Evolutionary conservation across 1,140 invertebrate genomes (phyloP), one percentile per base, ranked within the genome.

Genomic region (Elysia chlorotica): DNA sequence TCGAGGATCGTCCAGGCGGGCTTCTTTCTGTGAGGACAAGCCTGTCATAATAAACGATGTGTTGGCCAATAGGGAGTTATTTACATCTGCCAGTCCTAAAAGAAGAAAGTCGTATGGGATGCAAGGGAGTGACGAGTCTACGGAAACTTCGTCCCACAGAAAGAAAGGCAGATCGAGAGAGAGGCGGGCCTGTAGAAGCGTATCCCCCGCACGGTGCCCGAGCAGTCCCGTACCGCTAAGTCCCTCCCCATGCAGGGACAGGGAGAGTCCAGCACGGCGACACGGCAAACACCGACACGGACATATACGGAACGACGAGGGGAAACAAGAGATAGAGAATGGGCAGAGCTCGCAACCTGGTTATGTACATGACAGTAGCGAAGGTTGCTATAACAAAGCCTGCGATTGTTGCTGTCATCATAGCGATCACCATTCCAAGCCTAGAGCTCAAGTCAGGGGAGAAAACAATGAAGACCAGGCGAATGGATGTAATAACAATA

Each of bases 11-110:
- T n/a, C n/a, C n/a, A 53, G 48, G 25, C 30, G 65, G 56, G 65
- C 65, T 54, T 53, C 65, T 2, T 48, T 54, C 56, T 53, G 41
- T 2, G 65, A 67, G 25, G 63, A 23, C 6, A 38, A 63, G 33
- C 33, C n/a, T 21, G 31, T 54, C 0, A 62, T 35, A 33, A 57
- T 48, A 37, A 66, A 71, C 48, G 67, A 74, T 1, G 63, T 61
- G 17, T 56, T 54, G n/a, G 48, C 62, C 35, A 38, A 36, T 19
- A 21, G 5, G 2, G n/a, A n/a, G n/a, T n/a, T n/a, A n/a, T n/a
- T n/a, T n/a, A n/a, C n/a, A n/a, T n/a, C n/a, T n/a, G n/a, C n/a
- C n/a, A n/a, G n/a, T n/a, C n/a, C n/a, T n/a, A n/a, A n/a, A n/a
- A n/a, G n/a, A n/a, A n/a, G n/a, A n/a, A n/a, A 48, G 41, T 48